Evolutionary conservation across 2,797 vertebrate genomes (phyloP).

Genomic region (Rousettus madagascariensis): DNA sequence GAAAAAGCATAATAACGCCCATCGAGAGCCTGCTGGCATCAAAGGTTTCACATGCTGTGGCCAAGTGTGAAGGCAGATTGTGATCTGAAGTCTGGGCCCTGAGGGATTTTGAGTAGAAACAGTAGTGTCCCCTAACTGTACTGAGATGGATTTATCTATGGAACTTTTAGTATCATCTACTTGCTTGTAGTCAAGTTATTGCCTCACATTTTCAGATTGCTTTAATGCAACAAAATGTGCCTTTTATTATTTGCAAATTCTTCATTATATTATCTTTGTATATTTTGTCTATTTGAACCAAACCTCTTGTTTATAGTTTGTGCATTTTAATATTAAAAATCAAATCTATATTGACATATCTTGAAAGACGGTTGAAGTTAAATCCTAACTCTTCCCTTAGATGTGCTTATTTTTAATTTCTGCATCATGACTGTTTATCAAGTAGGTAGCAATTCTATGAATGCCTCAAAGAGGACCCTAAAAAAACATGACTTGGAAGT

Average conservation of each 20-base stretch:
- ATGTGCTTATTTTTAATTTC: not conserved
- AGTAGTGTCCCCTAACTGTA: not conserved
- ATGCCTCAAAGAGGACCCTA: not conserved
- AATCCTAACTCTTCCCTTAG: not conserved
- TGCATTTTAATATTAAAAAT: conserved; percentile 9
- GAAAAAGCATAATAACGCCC: not conserved
- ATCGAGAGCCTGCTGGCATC: too few relatives aligned
- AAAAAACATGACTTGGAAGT: not conserved
- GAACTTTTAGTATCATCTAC: not conserved
- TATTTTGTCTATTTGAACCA: conserved; percentile 11
- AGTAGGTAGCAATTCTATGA: not conserved
- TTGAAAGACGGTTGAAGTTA: not conserved
- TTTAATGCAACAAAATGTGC: not conserved
- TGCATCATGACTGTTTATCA: not conserved
- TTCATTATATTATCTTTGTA: not conserved
- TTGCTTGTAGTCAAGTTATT: not conserved
- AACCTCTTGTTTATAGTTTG: not conserved
- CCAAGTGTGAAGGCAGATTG: not conserved
- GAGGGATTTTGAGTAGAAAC: not conserved
- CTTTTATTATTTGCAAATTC: not conserved
- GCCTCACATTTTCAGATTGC: not conserved
- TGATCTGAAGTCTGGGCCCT: not conserved
- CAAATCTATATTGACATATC: not conserved
- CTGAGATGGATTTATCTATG: not conserved
- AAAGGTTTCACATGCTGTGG: fast-evolving